These are phyloP conservation scores for Adoxophyes honmai DNA, from an alignment of 1,140 invertebrate genomes.

Conservation along the genomic window DNA sequence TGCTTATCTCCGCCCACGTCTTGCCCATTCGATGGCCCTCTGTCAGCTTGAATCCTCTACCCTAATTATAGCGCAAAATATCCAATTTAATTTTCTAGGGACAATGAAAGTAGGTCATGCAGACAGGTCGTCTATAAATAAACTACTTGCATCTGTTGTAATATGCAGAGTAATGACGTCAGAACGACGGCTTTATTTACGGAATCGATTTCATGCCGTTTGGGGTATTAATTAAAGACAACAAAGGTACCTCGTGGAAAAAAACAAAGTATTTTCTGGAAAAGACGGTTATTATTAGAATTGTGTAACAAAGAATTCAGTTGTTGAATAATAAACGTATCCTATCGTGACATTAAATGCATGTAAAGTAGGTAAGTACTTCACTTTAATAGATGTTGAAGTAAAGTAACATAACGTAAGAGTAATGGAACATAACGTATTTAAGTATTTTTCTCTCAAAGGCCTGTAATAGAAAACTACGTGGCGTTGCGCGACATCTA, in stretches of 20 bases:
- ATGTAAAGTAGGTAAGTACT: too few species aligned
- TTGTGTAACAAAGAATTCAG: too few species aligned
- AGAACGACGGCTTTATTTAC: constrained; percentile 2
- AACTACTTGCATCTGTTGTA: constrained; percentile 7
- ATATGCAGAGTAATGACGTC: constrained; percentile 13
- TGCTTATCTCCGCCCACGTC: neutral
- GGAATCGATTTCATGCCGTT: neutral
- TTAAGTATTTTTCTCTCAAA: too few species aligned
- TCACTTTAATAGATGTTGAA: neutral
- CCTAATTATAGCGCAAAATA: constrained; percentile 3
- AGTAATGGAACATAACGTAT: neutral
- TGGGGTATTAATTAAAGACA: too few species aligned
- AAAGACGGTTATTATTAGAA: too few species aligned
- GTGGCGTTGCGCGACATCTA: neutral
- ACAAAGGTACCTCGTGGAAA: too few species aligned
- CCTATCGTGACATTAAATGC: too few species aligned
- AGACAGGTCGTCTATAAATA: constrained; percentile 8
- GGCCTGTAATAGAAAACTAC: neutral
- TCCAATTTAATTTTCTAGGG: constrained; percentile 4
- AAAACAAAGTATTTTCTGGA: too few species aligned
- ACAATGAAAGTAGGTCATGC: constrained; percentile 9
- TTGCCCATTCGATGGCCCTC: neutral
- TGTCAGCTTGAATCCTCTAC: neutral
- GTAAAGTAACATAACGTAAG: neutral
- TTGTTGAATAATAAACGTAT: too few species aligned